phyloP scores from a whole-genome alignment of 2,797 vertebrate species.

The Enoplosus armatus region DNA sequence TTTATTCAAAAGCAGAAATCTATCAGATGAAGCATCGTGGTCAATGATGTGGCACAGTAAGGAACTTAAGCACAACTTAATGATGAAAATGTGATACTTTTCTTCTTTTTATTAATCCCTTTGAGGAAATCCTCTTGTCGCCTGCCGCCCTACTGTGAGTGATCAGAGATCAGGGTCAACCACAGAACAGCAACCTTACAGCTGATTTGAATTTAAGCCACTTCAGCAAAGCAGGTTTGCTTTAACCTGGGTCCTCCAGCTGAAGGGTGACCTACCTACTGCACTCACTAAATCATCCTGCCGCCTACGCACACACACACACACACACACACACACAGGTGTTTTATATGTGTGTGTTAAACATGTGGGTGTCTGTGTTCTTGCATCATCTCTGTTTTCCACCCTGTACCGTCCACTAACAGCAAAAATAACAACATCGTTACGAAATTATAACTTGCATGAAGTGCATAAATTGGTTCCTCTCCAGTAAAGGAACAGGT shows the following conservation, averaged over 20 bases:
- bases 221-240: constrained; percentile 21
- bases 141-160: neutral
- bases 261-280: constrained; percentile 24
- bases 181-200: constrained; percentile 2
- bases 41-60: constrained; percentile 5
- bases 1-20: constrained; percentile 49
- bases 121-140: constrained; percentile 9
- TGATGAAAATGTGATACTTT: constrained; percentile 12
- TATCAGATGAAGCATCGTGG: constrained; percentile 23
- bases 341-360: neutral
- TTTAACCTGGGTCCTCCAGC: constrained; percentile 35
- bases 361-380: neutral
- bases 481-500: constrained; percentile 40
- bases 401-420: neutral
- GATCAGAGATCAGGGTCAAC: constrained; percentile 31
- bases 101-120: constrained; percentile 4
- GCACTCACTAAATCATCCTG: constrained; percentile 12
- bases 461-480: constrained; percentile 9
- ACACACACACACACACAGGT: neutral
- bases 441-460: constrained; percentile 6
- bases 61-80: constrained; percentile 11
- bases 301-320: too few species aligned
- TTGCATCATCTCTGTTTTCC: neutral
- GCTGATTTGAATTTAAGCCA: constrained; percentile 27
- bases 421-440: neutral